Base-by-base conservation (phyloP, 2,888 invertebrate genomes). In the Temnothorax ravouxi region DNA sequence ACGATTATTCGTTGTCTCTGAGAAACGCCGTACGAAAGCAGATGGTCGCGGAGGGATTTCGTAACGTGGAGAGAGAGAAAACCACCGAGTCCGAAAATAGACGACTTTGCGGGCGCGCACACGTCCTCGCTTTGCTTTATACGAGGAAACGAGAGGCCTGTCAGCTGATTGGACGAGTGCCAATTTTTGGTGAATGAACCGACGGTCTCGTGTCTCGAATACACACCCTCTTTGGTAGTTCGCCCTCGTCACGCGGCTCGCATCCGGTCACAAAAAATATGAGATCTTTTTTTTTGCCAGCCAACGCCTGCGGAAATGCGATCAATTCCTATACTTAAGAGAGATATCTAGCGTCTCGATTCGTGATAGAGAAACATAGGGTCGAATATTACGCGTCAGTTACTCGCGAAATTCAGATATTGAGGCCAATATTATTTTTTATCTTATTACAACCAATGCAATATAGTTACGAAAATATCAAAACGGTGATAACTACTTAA, bases 171-270 rank as follows among this genome's bases (percentile, higher is more conserved):
- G 79, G 79, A 56, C 47, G 38, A 72, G 38, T 56, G 79, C 79
- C 79, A 79, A 79, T 79, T 71, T 79, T 79, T 79, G 79, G 79
- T 79, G 79, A 79, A 79, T 79, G 79, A 79, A 79, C 79, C 79
- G 34, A 21, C 47, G 56, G 21, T 71, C 79, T 79, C 79, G 74
- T 79, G 59, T 72, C 59, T 47, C 79, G 59, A 59, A 47, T 71
- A 59, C 69, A 52, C 79, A 44, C 59, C 59, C 79, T 79, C 47
- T 71, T 79, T 59, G 59, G 56, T 56, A 71, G 56, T 71, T 56
- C 18, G 76, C 13, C 38, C 18, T 69, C 76, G 52, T 54, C 76
- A n/a, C 44, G 52, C 44, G 52, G 56, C 56, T 59, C 56, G 54
- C 44, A 34, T 29, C 15, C 54, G 67, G 25, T 25, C 67, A 44